Evolutionary conservation across 2,113 vertebrate genomes (phyloP), one percentile per base, ranked within the genome.

Genomic region (Pseudonaja textilis): DNA sequence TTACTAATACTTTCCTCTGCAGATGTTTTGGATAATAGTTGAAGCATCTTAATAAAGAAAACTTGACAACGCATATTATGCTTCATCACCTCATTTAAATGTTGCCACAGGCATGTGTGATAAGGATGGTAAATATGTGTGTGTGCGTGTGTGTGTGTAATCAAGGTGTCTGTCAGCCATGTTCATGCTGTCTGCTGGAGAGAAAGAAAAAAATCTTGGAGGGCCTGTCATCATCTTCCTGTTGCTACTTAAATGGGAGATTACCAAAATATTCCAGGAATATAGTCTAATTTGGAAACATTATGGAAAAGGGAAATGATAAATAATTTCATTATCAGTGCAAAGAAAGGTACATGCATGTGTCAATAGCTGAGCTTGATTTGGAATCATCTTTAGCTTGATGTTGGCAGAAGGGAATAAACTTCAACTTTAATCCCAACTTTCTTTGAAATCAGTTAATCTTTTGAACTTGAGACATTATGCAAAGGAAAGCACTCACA

Each of bases 1-100:
- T 92, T 95, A 95, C 95, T 96, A 90, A 93, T 89, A 89, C 8
- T 0, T 95, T 91, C 89, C 92, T 94, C 8, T 88, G 86, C 92
- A 95, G 94, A 94, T 39, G 89, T 91, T 5, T 54, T 47, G 12
- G 81, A 93, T 94, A 94, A 96, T 54, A 95, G 95, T 95, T 94
- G 94, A 96, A 94, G 93, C 69, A 89, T 18, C 92, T 94, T 95
- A 95, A 96, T 95, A 95, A 93, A 95, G 94, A 95, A 96, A 95
- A 93, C 93, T 90, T 85, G 56, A 90, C 55, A 90, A 87, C 61
- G 89, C 93, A 56, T 54, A 64, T 39, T 50, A 23, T 61, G 45
- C 45, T n/a, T 87, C 47, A n/a, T 25, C 26, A 54, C 22, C 3
- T 55, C 52, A 56, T 20, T 55, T 39, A 45, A 55, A 85, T 42